Evolutionary conservation across 1,140 invertebrate genomes (phyloP).

Genomic region (Cydia splendana): DNA sequence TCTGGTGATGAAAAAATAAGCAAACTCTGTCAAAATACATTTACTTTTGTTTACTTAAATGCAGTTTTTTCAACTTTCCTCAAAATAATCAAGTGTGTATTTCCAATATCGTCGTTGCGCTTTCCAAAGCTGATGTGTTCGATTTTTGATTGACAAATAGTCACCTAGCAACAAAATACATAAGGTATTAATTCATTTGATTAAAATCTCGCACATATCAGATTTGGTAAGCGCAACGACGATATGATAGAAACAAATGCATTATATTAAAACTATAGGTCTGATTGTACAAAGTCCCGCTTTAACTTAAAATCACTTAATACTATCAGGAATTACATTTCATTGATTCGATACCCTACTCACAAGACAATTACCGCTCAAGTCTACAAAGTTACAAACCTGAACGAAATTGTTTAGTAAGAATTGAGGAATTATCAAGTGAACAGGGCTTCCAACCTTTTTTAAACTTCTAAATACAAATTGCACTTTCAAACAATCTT

Average conservation of each 20-base stretch:
- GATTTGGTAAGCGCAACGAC: no score
- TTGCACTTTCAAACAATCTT: not conserved
- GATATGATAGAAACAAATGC: slow-evolving; percentile 18
- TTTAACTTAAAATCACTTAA: slow-evolving; percentile 32
- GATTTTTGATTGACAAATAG: no score
- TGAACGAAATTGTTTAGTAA: no score
- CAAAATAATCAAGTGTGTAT: not conserved
- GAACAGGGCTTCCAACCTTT: no score
- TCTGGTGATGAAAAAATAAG: slow-evolving; percentile 44
- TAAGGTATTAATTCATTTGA: no score
- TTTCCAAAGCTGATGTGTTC: no score
- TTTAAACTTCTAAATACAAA: not conserved
- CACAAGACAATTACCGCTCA: not conserved
- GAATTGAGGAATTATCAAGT: no score
- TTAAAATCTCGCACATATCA: no score
- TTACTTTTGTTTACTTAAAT: slow-evolving; percentile 41
- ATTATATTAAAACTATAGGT: slow-evolving; percentile 32
- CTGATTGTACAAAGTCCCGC: slow-evolving; percentile 35
- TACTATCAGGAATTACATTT: slow-evolving; percentile 7
- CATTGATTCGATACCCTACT: not conserved
- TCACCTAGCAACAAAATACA: no score
- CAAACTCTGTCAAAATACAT: slow-evolving; percentile 43
- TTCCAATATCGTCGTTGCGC: no score
- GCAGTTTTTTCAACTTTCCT: slow-evolving; percentile 34
- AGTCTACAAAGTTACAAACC: not conserved